Evolutionary conservation across 1,140 invertebrate species (phyloP), one percentile per base, ranked within the genome.

Genomic region (Callitettix versicolor): DNA sequence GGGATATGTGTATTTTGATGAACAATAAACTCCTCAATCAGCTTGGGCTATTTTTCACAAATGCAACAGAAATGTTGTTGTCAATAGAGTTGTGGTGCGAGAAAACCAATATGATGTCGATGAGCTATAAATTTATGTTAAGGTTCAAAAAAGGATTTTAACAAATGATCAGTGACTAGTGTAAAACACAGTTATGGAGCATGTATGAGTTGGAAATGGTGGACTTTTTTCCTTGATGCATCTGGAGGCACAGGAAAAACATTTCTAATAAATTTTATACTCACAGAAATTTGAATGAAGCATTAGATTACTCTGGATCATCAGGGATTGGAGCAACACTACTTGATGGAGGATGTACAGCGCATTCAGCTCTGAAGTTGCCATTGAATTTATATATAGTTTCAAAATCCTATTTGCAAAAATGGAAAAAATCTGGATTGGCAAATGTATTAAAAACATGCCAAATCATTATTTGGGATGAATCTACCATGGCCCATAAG

Each of bases 291-390:
- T n/a, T n/a, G n/a, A n/a, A n/a, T n/a, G n/a, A n/a, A 57, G 38
- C 47, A 59, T 15, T 24, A 55, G 34, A 59, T 63, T 46, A 62
- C 64, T 33, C 21, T 69, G 7, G 63, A 30, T 69, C 63, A 26
- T 67, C 68, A 24, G 71, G 70, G 20, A 70, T 75, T 30, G 69
- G 69, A 14, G 65, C 67, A 36, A 69, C 65, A 14, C 53, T 71
- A 1, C 33, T 72, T 21, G 47, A 60, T 14, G 63, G 64, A 43
- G 69, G 67, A n/a, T 53, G 62, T 58, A 74, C 68, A 20, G 64
- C 64, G 21, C 69, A 75, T 64, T 67, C 63, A 3, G 53, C 40
- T 6, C 20, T 42, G 5, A 42, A 42, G 34, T 36, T 42, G 40
- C 40, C n/a, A 6, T 42, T 42, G 40, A 42, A 42, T 42, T 42